Conservation (phyloP, 2,797 vertebrate species). For the Setipinna tenuifilis region DNA sequence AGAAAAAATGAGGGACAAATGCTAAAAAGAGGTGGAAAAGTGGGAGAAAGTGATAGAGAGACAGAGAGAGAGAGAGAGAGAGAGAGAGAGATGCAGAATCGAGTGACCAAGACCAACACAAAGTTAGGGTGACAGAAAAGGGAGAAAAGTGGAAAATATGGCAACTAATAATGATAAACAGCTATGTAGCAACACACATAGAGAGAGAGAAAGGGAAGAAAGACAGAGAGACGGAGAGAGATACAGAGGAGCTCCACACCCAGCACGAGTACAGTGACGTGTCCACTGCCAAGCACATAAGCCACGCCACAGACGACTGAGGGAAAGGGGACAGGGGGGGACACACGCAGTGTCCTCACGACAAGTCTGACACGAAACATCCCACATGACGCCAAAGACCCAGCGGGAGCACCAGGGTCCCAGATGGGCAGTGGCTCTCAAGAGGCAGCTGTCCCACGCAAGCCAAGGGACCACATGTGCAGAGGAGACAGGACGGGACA, state of each 20-base stretch:
- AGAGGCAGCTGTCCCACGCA: neutral
- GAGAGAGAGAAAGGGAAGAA: neutral
- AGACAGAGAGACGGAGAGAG: neutral
- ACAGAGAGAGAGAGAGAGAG: conserved; percentile 27
- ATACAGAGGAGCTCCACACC: conserved; percentile 49
- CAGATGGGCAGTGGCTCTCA: neutral
- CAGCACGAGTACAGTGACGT: conserved; percentile 39
- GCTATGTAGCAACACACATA: too few species aligned
- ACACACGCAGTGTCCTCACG: neutral
- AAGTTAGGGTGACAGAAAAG: too few species aligned
- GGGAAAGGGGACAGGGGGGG: neutral
- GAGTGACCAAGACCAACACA: neutral
- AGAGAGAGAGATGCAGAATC: neutral
- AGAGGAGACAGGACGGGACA: neutral
- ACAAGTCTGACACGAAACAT: neutral
- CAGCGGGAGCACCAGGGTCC: neutral
- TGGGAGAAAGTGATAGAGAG: conserved; percentile 24
- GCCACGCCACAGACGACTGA: conserved; percentile 50
- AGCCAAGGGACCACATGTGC: neutral
- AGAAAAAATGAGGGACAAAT: too few species aligned
- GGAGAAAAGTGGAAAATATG: neutral
- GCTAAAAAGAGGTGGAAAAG: too few species aligned
- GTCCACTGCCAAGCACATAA: conserved; percentile 43
- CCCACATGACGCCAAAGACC: neutral
- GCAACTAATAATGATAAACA: too few species aligned